Base-by-base conservation (phyloP, 1,140 invertebrate species). In the Drosophila erecta region DNA sequence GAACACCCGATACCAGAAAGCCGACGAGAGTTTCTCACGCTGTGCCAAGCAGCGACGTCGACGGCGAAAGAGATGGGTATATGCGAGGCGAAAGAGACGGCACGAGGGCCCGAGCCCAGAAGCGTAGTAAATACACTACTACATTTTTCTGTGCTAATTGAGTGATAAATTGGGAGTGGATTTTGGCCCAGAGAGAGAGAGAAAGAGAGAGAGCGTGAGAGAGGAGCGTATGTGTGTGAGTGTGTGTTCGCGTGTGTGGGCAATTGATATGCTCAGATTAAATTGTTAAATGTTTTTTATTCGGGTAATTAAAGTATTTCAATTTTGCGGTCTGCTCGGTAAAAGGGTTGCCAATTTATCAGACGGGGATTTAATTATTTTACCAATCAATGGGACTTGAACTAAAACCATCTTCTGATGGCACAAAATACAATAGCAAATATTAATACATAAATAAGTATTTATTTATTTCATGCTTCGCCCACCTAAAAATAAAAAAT, bases 221-320 rank as follows among this genome's bases (percentile, higher is more conserved):
- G 79, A 72, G 37, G 3, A 38, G 37, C 14, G 37, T 14, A 8
- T 35, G 33, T 35, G 67, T 71, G 37, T 72, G 62, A 47, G 57
- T 62, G 49, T 50, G 41, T 30, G 24, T 61, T 61, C 55, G 46
- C 51, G 60, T 49, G 53, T 72, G 69, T 66, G 50, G 61, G 79
- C 90, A 91, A 91, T 81, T 91, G 89, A 91, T 91, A 91, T 91
- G 84, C 84, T 91, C 80, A 81, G 89, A 91, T 90, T 90, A 90
- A 87, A 90, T 90, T 90, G 87, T 90, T 90, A 90, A 90, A 90
- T 90, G 87, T 90, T 90, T 87, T 90, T 90, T 90, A 79, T 90
- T 90, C 76, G 85, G 85, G 76, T 90, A 89, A 89, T 89, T 89
- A 89, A 89, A 89, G 85, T 87, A 83, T 89, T 84, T 89, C 79